Percentiles rank a stretch among this genome's conserved stretches.
phyloP scores from a whole-genome alignment of 2,797 vertebrate genomes.

The Schizopygopsis pylzovi region DNA sequence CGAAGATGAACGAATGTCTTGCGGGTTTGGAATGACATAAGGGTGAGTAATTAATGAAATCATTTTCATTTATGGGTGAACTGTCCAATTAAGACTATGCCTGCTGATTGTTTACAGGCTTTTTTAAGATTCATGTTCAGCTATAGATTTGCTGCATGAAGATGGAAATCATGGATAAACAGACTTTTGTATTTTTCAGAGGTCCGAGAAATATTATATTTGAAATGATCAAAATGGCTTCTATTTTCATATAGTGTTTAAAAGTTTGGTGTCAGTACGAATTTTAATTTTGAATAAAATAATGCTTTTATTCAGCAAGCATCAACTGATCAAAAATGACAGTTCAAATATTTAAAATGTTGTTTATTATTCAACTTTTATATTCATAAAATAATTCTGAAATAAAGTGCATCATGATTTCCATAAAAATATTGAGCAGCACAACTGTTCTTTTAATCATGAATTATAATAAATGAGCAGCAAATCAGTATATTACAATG shows the following conservation, averaged over 20 bases:
- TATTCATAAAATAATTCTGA: not conserved
- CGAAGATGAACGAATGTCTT: not conserved
- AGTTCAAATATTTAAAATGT: not conserved
- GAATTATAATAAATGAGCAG: not conserved
- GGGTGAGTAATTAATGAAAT: not conserved
- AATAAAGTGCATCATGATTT: not conserved
- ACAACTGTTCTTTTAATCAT: not conserved
- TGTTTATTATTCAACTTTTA: not conserved
- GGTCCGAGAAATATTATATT: not conserved
- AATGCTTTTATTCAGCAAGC: not conserved
- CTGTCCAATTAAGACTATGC: not conserved
- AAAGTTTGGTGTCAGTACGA: not conserved
- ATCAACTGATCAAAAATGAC: not conserved
- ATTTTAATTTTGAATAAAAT: not conserved
- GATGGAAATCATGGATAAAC: not conserved
- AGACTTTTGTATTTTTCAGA: slow-evolving; percentile 26
- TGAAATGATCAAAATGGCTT: slow-evolving; percentile 58
- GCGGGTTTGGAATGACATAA: not conserved
- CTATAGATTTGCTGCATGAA: slow-evolving; percentile 56
- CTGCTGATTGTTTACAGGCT: slow-evolving; percentile 59
- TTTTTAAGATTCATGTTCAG: slow-evolving; percentile 50
- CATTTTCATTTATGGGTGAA: not conserved
- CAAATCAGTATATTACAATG: not conserved
- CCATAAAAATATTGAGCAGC: not conserved
- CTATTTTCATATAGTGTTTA: slow-evolving; percentile 56